These are phyloP conservation scores for Leuciscus waleckii DNA, from an alignment of 2,797 vertebrate species.

Conservation along the genomic window DNA sequence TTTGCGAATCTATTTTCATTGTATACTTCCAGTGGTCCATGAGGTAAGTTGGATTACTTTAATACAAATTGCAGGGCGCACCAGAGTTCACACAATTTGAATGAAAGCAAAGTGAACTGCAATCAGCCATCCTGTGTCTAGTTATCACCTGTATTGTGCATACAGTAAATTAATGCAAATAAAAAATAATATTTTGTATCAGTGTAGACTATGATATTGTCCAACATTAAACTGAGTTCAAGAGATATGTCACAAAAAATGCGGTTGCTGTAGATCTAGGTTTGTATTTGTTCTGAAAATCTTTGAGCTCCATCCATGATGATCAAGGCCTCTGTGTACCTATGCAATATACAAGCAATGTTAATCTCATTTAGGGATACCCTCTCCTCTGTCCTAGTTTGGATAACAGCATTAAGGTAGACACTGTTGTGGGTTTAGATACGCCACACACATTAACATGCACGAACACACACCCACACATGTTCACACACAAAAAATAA, in stretches of 20 bases:
- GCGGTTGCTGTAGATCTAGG: neutral
- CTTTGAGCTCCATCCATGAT: constrained; percentile 69
- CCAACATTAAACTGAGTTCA: neutral
- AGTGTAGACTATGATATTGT: neutral
- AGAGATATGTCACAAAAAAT: neutral
- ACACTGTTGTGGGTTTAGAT: constrained; percentile 39
- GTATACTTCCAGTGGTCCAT: neutral
- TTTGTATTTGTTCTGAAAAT: constrained; percentile 35
- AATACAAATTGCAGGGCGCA: neutral
- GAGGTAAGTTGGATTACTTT: constrained; percentile 13
- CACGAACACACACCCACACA: constrained; percentile 24
- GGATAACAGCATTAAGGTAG: constrained; percentile 65
- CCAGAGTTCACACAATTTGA: neutral
- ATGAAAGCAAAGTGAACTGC: constrained; percentile 4
- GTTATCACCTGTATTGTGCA: neutral
- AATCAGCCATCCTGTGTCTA: neutral
- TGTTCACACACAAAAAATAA: constrained; percentile 38
- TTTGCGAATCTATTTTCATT: constrained; percentile 28
- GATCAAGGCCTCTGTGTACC: constrained; percentile 77
- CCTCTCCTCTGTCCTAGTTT: constrained; percentile 63
- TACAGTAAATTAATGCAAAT: neutral
- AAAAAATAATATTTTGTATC: neutral
- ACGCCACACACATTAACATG: constrained; percentile 8
- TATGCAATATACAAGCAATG: constrained; percentile 65
- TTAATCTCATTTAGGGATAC: constrained; percentile 79